Evolutionary conservation across 2,113 vertebrate species (phyloP), one percentile per base, ranked within the genome.

Genomic region (Brachyistius frenatus): DNA sequence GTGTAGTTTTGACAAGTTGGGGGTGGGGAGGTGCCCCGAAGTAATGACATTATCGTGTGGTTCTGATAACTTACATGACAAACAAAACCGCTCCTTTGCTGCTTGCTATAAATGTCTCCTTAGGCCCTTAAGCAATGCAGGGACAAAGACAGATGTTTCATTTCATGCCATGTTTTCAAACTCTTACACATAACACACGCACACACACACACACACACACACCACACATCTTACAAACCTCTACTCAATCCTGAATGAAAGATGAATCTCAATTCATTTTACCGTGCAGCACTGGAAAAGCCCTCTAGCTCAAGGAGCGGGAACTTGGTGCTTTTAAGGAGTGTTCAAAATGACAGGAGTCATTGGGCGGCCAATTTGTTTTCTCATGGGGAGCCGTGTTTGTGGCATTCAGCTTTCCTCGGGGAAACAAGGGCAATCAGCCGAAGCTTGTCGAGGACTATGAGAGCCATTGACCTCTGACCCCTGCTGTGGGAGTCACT

Each of bases 1-100:
- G 77, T 87, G 81, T 64, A 76, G 84, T 36, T 90, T 76, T 86
- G 88, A 88, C 90, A 83, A 87, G 33, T 86, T 47, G 15, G 57
- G 54, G 68, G 60, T 57, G 5, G 47, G 54, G 31, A 39, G 76
- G 66, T 4, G 56, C 77, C 89, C 88, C 71, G 77, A 85, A 91
- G 91, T 86, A 91, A 92, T 91, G 89, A 85, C 87, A 88, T 86
- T 76, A 92, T 89, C 36, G 61, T 81, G 83, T 80, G 78, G 81
- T 84, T 91, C 78, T 83, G 80, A 80, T 92, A 91, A 93, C 87
- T 91, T 93, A 93, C 91, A 90, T 92, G 90, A 91, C 91, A 93
- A 88, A 91, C 88, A 31, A 88, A 93, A 88, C 83, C 61, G 71
- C 67, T 83, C 90, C 88, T 88, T 91, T 85, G 84, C 78, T 73